These are phyloP conservation scores for Oreochromis mossambicus DNA, from an alignment of 2,797 vertebrate genomes.

Conservation along the genomic window DNA sequence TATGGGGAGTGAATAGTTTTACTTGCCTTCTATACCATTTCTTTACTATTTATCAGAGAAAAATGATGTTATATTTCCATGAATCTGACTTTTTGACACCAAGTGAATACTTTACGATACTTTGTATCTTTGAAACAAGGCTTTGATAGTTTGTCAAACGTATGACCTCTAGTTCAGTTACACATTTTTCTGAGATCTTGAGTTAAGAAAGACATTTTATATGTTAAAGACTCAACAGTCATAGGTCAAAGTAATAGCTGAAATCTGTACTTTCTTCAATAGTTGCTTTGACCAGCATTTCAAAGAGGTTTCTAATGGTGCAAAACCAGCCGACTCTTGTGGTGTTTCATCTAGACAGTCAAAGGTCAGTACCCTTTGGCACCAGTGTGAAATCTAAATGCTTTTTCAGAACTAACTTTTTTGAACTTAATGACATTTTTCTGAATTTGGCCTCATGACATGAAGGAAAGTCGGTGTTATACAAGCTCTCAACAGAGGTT, in stretches of 20 bases:
- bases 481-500: neutral
- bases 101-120: neutral
- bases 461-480: neutral
- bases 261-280: neutral
- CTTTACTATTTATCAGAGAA: neutral
- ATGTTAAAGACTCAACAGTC: neutral
- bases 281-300: neutral
- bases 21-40: neutral
- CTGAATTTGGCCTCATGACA: neutral
- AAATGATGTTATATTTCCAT: accelerated
- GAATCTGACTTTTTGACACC: neutral
- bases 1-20: neutral
- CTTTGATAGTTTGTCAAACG: neutral
- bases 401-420: neutral
- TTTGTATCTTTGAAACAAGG: neutral
- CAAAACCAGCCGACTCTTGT: neutral
- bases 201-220: neutral
- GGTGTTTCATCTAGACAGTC: neutral
- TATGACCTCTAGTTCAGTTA: neutral
- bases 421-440: neutral
- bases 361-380: neutral
- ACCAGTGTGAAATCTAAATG: neutral
- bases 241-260: neutral
- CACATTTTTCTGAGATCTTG: neutral
- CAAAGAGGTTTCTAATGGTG: neutral